Conservation (phyloP, 2,888 invertebrate species). For the Hypsopygia costalis region DNA sequence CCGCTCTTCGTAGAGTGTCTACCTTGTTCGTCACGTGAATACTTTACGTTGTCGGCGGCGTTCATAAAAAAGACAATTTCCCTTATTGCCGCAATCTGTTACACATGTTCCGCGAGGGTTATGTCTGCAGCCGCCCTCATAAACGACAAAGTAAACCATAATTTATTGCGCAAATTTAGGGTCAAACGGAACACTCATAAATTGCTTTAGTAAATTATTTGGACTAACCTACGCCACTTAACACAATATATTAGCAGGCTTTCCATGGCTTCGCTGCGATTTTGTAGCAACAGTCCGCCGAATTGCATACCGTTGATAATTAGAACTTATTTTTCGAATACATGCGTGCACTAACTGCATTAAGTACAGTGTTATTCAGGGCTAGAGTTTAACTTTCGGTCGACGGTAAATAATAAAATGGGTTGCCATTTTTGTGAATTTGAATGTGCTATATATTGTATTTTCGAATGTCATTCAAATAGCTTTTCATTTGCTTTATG, state of each 20-base stretch:
- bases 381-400: too few relatives aligned
- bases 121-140: slow-evolving; percentile 73
- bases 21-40: slow-evolving; percentile 49
- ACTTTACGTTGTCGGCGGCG: slow-evolving; percentile 66
- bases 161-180: slow-evolving; percentile 77
- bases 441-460: too few relatives aligned
- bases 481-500: too few relatives aligned
- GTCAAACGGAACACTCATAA: slow-evolving; percentile 69
- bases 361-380: too few relatives aligned
- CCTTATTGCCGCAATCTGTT: slow-evolving; percentile 79
- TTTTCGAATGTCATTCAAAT: too few relatives aligned
- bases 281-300: too few relatives aligned
- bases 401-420: too few relatives aligned
- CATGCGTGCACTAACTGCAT: too few relatives aligned
- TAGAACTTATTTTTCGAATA: too few relatives aligned
- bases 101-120: slow-evolving; percentile 71
- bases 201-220: slow-evolving; percentile 64
- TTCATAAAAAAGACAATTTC: slow-evolving; percentile 80
- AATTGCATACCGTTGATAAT: too few relatives aligned
- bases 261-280: slow-evolving; percentile 2
- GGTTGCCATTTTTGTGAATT: too few relatives aligned
- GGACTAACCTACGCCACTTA: slow-evolving; percentile 19
- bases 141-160: slow-evolving; percentile 80
- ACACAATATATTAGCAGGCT: slow-evolving; percentile 10
- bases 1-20: slow-evolving; percentile 36